Evolutionary conservation across 2,888 invertebrate species (phyloP).

Genomic region (Macrosoma leucophasiata): DNA sequence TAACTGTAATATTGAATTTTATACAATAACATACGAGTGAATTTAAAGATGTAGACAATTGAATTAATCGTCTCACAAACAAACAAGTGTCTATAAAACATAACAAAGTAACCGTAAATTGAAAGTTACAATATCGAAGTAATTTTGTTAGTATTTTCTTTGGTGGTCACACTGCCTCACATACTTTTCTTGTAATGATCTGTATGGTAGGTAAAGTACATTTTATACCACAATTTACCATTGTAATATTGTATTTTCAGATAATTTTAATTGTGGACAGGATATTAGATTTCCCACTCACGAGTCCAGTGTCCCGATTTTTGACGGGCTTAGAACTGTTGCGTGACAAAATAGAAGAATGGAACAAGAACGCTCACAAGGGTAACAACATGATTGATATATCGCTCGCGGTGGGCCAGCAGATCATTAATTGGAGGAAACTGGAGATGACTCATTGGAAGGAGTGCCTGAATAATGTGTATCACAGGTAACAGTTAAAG

Average conservation of each 20-base stretch:
- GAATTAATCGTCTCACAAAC: too few species aligned
- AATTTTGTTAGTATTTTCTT: too few species aligned
- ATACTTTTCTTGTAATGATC: too few species aligned
- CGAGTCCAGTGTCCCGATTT: constrained; percentile 90
- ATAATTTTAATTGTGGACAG: constrained; percentile 80
- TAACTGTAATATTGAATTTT: too few species aligned
- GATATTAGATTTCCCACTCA: constrained; percentile 82
- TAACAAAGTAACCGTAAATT: too few species aligned
- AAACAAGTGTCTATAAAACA: too few species aligned
- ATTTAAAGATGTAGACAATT: too few species aligned
- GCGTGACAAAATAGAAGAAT: constrained; percentile 88
- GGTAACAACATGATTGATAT: constrained; percentile 87
- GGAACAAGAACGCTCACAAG: constrained; percentile 93
- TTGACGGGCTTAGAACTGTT: constrained; percentile 93
- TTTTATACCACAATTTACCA: too few species aligned
- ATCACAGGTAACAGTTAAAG: constrained; percentile 62
- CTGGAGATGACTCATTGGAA: constrained; percentile 93
- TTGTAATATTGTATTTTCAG: constrained; percentile 55
- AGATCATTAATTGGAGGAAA: constrained; percentile 93
- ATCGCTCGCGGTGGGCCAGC: constrained; percentile 83
- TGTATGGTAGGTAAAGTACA: too few species aligned
- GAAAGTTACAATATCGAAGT: too few species aligned
- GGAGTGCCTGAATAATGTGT: constrained; percentile 83
- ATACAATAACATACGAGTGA: too few species aligned
- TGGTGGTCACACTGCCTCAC: too few species aligned